phyloP scores from a whole-genome alignment of 2,888 invertebrate species.

The Leptopterna dolabrata region DNA sequence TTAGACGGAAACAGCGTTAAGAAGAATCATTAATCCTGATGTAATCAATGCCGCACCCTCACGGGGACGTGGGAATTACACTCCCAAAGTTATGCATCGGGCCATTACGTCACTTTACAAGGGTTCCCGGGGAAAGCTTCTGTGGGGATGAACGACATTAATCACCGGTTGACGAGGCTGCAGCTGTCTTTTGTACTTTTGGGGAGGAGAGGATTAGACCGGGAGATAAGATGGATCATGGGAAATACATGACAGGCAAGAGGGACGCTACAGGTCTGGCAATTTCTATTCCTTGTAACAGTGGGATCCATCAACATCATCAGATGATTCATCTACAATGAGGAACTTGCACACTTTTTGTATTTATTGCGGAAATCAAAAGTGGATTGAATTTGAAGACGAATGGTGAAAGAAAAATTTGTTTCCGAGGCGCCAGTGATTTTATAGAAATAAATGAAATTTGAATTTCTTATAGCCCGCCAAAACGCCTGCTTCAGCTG shows the following conservation, averaged over 20 bases:
- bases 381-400: too few species aligned
- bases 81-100: background rate
- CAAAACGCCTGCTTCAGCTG: too few species aligned
- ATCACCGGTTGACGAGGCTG: background rate
- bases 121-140: background rate
- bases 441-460: too few species aligned
- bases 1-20: background rate
- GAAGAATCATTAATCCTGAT: constrained; percentile 3
- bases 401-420: too few species aligned
- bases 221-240: background rate
- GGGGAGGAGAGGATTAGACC: background rate
- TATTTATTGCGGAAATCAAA: too few species aligned
- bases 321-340: too few species aligned
- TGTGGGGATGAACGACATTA: background rate
- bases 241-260: background rate
- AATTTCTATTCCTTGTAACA: too few species aligned
- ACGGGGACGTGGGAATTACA: background rate
- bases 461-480: too few species aligned
- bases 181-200: background rate
- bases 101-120: background rate
- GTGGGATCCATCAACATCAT: too few species aligned
- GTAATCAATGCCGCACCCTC: background rate
- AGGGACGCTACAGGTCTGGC: background rate
- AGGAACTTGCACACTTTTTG: too few species aligned
- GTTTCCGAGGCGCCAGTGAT: too few species aligned